Evolutionary conservation across 2,113 vertebrate genomes (phyloP), one percentile per base, ranked within the genome.

Genomic region (Pterocles orientalis): DNA sequence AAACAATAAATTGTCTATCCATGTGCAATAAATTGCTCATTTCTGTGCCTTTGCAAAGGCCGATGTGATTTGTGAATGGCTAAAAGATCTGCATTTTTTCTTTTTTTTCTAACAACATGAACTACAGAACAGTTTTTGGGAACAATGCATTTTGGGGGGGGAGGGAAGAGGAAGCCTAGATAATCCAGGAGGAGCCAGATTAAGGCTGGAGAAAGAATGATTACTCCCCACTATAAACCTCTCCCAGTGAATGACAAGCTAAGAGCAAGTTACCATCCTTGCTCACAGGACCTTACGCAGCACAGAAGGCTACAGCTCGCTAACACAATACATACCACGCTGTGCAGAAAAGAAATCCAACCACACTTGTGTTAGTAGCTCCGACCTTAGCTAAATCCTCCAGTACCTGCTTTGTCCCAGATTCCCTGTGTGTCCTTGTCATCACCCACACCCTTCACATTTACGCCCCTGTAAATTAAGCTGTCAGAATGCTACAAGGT

Each of bases 1-100:
- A 89, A 95, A 62, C 73, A 91, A 69, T 89, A 88, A 84, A 88
- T 85, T 91, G 43, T 71, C 79, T 95, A 17, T 47, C 65, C 53
- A 72, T 65, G 29, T 23, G 39, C 92, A 94, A 78, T 76, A 91
- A 82, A 89, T 39, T 17, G 5, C n/a, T 83, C 19, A 29, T 82
- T 92, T 75, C 65, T 61, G 18, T 65, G 73, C 73, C 81, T 84
- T 43, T 81, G 24, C 43, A 19, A 92, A 83, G 51, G 71, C 45
- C 2, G 4, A 25, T 26, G 21, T 4, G 23, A 80, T 77, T 83
- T 71, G 60, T n/a, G 90, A 88, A 81, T 34, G 68, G 29, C 47
- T 92, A 68, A 66, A 80, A 93, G 69, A 82, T 50, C 65, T 33
- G 14, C 15, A 18, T 76, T 60, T 73, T 3, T 8, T 17, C 3